Evolutionary conservation across 2,113 vertebrate genomes (phyloP), one percentile per base, ranked within the genome.

Genomic region (Zapornia atra): DNA sequence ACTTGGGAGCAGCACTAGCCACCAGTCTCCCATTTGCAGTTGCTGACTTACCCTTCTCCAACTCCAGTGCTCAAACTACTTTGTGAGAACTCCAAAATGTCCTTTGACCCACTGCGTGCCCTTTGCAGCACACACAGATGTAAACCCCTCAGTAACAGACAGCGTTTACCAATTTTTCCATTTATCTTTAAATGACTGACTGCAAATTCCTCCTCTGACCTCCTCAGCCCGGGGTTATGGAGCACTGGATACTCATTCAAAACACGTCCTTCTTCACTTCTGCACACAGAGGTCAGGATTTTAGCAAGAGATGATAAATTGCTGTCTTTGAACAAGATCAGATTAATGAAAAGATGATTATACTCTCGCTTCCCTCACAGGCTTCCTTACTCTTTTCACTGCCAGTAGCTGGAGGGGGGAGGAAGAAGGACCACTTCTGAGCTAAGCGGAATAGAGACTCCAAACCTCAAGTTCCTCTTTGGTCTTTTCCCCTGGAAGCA

Each of bases 251-350:
- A 8, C 65, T 84, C 81, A 64, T 69, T 79, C 77, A 20, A 53
- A 95, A 86, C 40, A 71, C 4, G 1, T 36, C 51, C 70, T 44
- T 56, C 60, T 54, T 80, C 54, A 59, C 31, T 78, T 59, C 36
- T 70, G 86, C 77, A 71, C 61, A 51, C 57, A 78, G 42, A 82
- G 48, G 81, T 72, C 78, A 87, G 53, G 61, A 66, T 34, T 94
- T 75, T 25, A 59, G 69, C 64, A 77, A 64, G 48, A 87, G 40
- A 86, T 57, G 24, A 75, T 44, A 64, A 91, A 78, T 79, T 4
- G 2, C 26, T 29, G 69, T 72, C 65, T 85, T 71, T 91, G 61
- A 96, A 89, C 36, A 42, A 31, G 53, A 94, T 18, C 48, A 82
- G 34, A n/a, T 40, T 89, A 82, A 92, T 65, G 70, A 89, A 91